Conservation (phyloP, 2,888 invertebrate species). For the Stenodema calcarata region DNA sequence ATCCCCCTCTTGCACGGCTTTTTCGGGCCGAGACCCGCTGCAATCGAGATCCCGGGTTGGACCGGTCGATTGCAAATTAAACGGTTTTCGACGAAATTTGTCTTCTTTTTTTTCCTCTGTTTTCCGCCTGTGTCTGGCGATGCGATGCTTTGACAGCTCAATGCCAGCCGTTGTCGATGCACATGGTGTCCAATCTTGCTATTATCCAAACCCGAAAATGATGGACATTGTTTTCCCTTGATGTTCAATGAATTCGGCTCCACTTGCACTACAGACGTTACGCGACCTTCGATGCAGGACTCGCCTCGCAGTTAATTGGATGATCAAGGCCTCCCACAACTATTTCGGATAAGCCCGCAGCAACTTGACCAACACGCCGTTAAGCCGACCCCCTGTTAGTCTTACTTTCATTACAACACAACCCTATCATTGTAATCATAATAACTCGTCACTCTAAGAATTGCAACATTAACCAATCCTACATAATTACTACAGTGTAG, state of each 20-base stretch:
- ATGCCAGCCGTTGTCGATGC: not conserved
- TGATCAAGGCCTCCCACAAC: no score
- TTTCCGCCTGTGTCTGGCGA: not conserved
- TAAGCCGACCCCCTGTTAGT: no score
- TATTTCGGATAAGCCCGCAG: no score
- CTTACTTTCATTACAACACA: no score
- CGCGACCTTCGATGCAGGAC: not conserved
- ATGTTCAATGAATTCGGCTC: not conserved
- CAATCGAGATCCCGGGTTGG: not conserved
- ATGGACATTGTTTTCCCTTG: not conserved
- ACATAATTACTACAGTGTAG: no score
- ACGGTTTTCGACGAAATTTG: not conserved
- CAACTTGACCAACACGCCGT: no score
- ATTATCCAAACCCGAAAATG: constrained; percentile 1
- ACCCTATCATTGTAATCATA: no score
- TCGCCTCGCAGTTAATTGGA: not conserved
- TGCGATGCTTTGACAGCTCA: constrained; percentile 5
- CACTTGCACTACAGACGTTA: not conserved
- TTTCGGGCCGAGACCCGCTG: not conserved
- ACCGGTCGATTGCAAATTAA: not conserved
- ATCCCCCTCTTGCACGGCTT: constrained; percentile 3
- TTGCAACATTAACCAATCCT: no score
- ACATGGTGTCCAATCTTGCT: not conserved
- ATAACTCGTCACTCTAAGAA: no score
- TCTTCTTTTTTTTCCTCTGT: not conserved